Evolutionary conservation across 2,113 vertebrate species (phyloP), one percentile per base, ranked within the genome.

Genomic region (Calonectris borealis): DNA sequence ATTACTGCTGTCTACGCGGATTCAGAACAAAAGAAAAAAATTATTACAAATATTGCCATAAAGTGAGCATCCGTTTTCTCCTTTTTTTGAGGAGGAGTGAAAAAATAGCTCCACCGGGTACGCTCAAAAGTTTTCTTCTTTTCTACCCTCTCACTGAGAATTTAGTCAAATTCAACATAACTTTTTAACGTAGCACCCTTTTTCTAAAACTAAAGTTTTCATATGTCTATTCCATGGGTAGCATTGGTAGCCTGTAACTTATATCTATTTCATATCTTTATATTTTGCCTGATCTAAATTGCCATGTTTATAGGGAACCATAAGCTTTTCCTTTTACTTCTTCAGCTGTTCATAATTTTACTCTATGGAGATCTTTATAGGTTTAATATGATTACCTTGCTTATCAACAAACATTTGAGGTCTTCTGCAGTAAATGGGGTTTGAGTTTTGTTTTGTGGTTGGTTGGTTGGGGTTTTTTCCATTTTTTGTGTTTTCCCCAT

Each of bases 1-100:
- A 55, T 62, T 48, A 49, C 9, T 19, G 10, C 9, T 25, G 7
- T 44, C 27, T 46, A 5, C 1, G 1, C 0, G 9, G 36, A 85
- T 34, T 60, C n/a, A 92, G 25, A 84, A 13, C 2, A 62, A 51
- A 46, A 20, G 13, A 48, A n/a, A 69, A 81, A 31, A 24, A 13
- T 0, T 6, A 6, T 32, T 58, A 31, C 10, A 49, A 62, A 55
- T 60, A 72, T 76, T 84, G 1, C 5, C 11, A 21, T 40, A 71
- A 84, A n/a, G 5, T 60, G 10, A 52, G 6, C 5, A 72, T 36
- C 9, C 2, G 1, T 57, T 76, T 10, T 7, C 3, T 71, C 4
- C 1, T 49, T 7, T 70, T 70, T 60, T 48, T 82, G 36, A 66
- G 16, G 9, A 79, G 10, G 11, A 93, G 5, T 34, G 14, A 69